Percentiles rank a stretch among this genome's conserved stretches.
These are phyloP conservation scores for Drosophila gunungcola DNA, from an alignment of 1,140 invertebrate genomes.

Conservation along the genomic window DNA sequence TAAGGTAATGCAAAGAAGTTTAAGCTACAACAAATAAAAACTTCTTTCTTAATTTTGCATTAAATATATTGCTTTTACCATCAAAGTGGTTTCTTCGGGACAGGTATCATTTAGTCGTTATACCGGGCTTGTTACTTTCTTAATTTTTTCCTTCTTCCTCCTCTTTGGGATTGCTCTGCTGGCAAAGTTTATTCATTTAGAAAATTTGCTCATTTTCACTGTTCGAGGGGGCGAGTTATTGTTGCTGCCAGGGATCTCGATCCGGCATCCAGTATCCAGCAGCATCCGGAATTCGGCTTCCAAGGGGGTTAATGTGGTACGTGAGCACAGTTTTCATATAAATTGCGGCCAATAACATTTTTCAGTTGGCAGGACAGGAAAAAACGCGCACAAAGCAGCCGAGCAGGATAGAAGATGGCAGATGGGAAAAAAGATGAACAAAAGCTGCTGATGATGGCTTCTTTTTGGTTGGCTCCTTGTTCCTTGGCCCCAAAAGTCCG, in stretches of 20 bases:
- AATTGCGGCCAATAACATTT: conserved; percentile 82
- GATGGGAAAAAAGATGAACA: conserved; percentile 65
- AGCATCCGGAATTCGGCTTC: conserved; percentile 8
- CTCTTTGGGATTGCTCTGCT: conserved; percentile 28
- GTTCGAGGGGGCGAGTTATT: conserved; percentile 66
- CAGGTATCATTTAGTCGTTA: conserved; percentile 13
- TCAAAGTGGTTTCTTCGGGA: not conserved
- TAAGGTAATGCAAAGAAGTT: no score
- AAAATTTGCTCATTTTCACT: conserved; percentile 76
- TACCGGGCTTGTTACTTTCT: conserved; percentile 26
- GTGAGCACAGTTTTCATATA: conserved; percentile 83
- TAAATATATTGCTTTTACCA: not conserved
- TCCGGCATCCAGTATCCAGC: conserved; percentile 5
- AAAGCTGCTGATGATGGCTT: conserved; percentile 82
- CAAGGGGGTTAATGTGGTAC: conserved; percentile 66
- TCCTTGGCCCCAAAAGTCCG: conserved; percentile 57
- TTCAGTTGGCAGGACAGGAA: conserved; percentile 77
- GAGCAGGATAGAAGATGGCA: conserved; percentile 43
- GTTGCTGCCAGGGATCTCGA: conserved; percentile 45
- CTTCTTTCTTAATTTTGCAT: no score
- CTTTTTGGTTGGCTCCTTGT: conserved; percentile 49
- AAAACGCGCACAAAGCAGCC: conserved; percentile 76
- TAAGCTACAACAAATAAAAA: no score
- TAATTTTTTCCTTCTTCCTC: conserved; percentile 32
- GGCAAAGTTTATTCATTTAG: conserved; percentile 79